These are phyloP conservation scores for Oligia strigilis DNA, from an alignment of 2,888 invertebrate genomes.

Conservation along the genomic window DNA sequence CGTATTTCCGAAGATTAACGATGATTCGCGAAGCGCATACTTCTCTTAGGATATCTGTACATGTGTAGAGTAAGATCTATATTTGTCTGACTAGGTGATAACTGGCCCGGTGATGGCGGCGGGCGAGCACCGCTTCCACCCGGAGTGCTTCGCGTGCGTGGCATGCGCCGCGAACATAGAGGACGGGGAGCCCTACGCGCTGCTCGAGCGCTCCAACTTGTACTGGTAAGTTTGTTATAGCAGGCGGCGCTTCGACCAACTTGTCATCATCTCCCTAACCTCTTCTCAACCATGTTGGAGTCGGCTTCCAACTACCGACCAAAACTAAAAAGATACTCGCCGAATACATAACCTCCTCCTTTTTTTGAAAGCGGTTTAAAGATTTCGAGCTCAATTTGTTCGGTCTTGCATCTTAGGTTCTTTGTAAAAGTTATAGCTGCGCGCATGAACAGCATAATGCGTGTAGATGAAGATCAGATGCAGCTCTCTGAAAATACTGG, in stretches of 20 bases:
- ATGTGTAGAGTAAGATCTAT: not conserved
- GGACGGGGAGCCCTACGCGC: slow-evolving; percentile 97
- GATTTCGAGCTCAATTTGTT: not conserved
- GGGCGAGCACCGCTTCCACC: slow-evolving; percentile 98
- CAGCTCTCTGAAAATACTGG: not conserved
- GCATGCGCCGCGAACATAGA: slow-evolving; percentile 96
- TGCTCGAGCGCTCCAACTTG: slow-evolving; percentile 96
- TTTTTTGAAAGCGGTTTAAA: not conserved
- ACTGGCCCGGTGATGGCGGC: slow-evolving; percentile 98
- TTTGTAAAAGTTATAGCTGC: not conserved
- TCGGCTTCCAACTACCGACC: not conserved
- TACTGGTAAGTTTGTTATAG: slow-evolving; percentile 92
- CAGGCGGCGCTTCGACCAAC: not conserved
- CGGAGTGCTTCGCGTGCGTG: slow-evolving; percentile 97
- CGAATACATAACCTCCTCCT: not conserved
- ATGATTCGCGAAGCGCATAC: not conserved
- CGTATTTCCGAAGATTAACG: not conserved
- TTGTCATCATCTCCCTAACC: not conserved
- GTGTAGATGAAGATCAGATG: not conserved
- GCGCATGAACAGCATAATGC: not conserved
- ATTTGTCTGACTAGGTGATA: slow-evolving; percentile 76
- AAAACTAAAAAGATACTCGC: not conserved
- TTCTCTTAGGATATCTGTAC: not conserved
- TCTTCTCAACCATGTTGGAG: no score
- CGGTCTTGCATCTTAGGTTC: not conserved